A percentile compares a stretch with the other conserved stretches of the same genome.
These are phyloP conservation scores for Heterodera schachtii DNA, from an alignment of 1,140 invertebrate genomes.

Conservation along the genomic window DNA sequence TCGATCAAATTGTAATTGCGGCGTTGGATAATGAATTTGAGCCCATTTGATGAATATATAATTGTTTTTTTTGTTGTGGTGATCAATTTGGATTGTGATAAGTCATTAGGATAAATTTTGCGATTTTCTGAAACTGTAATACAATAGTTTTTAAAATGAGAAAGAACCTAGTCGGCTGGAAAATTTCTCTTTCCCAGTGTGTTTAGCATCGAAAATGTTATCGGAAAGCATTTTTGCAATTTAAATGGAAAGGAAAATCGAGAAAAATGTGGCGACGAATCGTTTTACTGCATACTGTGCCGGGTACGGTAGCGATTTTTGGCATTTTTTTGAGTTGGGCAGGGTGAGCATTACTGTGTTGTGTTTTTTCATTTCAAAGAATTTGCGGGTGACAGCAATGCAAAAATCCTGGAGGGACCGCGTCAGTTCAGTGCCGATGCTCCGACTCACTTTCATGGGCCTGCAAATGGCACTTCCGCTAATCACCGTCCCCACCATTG, in stretches of 20 bases:
- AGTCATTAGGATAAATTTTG: too few relatives aligned
- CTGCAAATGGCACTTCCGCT: not conserved
- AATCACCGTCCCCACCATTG: not conserved
- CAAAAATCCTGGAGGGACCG: not conserved
- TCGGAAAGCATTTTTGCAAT: not conserved
- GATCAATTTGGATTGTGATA: too few relatives aligned
- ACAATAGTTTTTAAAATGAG: too few relatives aligned
- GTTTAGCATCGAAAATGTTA: not conserved
- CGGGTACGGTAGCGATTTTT: not conserved
- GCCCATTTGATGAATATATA: too few relatives aligned
- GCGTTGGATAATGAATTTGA: too few relatives aligned
- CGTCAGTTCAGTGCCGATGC: not conserved
- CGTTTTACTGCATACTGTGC: not conserved
- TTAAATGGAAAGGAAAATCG: not conserved
- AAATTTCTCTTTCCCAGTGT: not conserved
- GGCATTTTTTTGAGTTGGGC: too few relatives aligned
- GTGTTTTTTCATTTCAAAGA: not conserved
- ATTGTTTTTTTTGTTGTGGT: too few relatives aligned
- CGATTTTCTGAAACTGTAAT: too few relatives aligned
- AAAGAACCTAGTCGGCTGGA: too few relatives aligned
- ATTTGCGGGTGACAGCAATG: not conserved
- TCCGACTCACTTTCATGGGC: not conserved
- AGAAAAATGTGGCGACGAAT: not conserved
- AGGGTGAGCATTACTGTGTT: not conserved
- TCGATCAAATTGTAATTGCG: too few relatives aligned